phyloP scores from a whole-genome alignment of 1,140 invertebrate species.

The Papilio polytes region DNA sequence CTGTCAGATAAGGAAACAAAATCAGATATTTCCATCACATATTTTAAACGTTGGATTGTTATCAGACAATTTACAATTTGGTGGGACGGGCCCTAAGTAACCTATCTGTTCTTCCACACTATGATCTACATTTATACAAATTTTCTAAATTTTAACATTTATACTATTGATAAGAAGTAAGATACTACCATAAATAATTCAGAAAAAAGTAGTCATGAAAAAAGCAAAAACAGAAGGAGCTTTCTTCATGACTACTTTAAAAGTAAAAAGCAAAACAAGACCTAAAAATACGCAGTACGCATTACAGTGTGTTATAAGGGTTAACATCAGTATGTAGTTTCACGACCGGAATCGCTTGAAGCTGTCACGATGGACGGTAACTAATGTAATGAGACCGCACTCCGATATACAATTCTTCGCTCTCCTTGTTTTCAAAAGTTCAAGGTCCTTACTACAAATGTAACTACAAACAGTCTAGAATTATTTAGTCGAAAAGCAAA shows the following conservation, averaged over 20 bases:
- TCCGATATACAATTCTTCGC: slow-evolving; percentile 26
- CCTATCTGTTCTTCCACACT: too few species aligned
- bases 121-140: too few species aligned
- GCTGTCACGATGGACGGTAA: slow-evolving; percentile 26
- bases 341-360: slow-evolving; percentile 25
- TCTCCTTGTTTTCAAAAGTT: slow-evolving; percentile 32
- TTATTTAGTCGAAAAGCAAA: neutral
- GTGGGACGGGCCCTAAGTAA: too few species aligned
- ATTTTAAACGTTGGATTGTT: too few species aligned
- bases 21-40: too few species aligned
- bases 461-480: neutral
- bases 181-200: slow-evolving; percentile 58
- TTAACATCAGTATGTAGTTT: slow-evolving; percentile 6
- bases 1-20: too few species aligned
- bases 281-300: neutral
- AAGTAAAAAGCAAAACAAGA: too few species aligned
- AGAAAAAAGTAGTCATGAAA: slow-evolving; percentile 53
- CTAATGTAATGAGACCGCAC: slow-evolving; percentile 35
- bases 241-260: too few species aligned
- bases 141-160: too few species aligned
- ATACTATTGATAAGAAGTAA: too few species aligned
- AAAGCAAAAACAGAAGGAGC: slow-evolving; percentile 17
- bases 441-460: slow-evolving; percentile 9
- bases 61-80: too few species aligned
- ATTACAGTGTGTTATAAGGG: neutral